These are phyloP conservation scores for Aphidius ervi DNA, from an alignment of 1,140 invertebrate species.

Conservation along the genomic window DNA sequence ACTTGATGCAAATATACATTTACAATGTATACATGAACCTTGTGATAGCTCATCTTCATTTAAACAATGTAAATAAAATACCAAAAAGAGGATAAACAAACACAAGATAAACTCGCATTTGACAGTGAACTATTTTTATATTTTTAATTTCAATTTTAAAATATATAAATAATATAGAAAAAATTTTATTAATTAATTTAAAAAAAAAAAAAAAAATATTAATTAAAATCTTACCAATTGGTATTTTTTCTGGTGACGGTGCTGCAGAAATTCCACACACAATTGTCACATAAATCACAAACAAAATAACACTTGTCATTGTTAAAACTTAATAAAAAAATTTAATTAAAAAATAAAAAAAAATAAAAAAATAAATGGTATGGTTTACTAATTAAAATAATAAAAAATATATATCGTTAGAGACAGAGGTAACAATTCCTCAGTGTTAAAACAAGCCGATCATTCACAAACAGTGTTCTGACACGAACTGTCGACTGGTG, in stretches of 20 bases:
- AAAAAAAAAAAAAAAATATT: neutral
- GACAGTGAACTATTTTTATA: too few relatives aligned
- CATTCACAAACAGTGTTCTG: constrained; percentile 27
- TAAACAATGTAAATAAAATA: neutral
- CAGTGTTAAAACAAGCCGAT: constrained; percentile 25
- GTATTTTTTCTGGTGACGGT: constrained; percentile 40
- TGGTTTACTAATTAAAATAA: too few relatives aligned
- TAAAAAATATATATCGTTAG: too few relatives aligned
- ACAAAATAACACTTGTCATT: constrained; percentile 11
- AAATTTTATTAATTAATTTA: neutral
- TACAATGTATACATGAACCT: neutral
- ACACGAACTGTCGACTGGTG: constrained; percentile 25
- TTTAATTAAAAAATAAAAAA: neutral
- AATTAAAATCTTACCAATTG: constrained; percentile 42
- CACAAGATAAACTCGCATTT: too few relatives aligned
- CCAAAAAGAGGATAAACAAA: too few relatives aligned
- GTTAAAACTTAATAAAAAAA: constrained; percentile 7
- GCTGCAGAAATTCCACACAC: constrained; percentile 27
- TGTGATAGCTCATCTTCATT: neutral
- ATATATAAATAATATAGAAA: neutral
- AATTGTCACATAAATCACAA: constrained; percentile 21
- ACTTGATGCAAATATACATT: neutral
- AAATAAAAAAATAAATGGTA: too few relatives aligned
- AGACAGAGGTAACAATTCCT: neutral
- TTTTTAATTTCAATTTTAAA: neutral